Conservation (phyloP, 2,888 invertebrate genomes). For the Cancer borealis region DNA sequence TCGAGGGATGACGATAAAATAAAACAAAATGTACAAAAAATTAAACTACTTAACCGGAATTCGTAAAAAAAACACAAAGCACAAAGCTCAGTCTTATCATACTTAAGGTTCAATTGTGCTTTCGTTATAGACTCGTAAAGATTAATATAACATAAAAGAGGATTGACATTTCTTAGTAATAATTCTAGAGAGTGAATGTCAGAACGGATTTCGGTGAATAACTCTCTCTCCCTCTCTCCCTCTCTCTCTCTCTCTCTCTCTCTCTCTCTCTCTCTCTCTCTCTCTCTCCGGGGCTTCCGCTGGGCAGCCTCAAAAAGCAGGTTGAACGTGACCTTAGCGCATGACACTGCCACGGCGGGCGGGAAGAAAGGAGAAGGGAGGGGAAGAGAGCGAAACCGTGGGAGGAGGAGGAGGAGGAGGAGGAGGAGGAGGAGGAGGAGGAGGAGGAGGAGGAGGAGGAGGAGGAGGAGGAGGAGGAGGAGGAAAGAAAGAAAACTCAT, state of each 20-base stretch:
- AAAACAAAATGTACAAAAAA: not conserved
- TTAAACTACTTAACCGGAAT: not conserved
- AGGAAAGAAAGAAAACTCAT: constrained; percentile 10
- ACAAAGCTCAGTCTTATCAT: not conserved
- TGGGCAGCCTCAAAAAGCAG: constrained; percentile 26
- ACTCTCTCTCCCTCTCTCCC: constrained; percentile 1
- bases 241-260: constrained; percentile 45
- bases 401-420: not conserved
- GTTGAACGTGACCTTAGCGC: not conserved
- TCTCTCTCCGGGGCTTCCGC: not conserved
- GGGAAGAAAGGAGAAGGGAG: not conserved
- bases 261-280: constrained; percentile 35
- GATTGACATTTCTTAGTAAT: not conserved
- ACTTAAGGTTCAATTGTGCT: not conserved
- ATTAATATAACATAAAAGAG: not conserved
- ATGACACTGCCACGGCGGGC: constrained; percentile 9
- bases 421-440: not conserved
- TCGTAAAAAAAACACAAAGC: not conserved
- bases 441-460: not conserved
- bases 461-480: not conserved
- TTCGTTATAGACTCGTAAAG: not conserved
- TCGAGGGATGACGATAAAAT: too few relatives aligned
- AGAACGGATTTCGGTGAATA: not conserved
- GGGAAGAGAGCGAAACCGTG: not conserved
- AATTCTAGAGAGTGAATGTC: not conserved